Conservation (phyloP, 2,888 invertebrate genomes). For the Frankliniella fusca region DNA sequence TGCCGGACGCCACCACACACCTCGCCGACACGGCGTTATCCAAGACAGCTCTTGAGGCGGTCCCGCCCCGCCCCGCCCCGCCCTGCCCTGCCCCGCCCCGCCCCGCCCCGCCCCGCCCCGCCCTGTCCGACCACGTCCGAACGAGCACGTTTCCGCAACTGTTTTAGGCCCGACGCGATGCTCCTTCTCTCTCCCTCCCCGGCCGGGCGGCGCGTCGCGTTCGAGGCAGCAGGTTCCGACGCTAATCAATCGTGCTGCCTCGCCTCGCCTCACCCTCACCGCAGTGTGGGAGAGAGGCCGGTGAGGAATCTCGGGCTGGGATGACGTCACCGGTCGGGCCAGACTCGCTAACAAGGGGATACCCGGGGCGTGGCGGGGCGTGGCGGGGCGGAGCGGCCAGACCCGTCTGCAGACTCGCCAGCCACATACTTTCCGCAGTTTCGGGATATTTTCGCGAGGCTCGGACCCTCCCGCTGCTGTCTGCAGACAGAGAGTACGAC, state of each 20-base stretch:
- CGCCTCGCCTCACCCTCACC: too few species aligned
- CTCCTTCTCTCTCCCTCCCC: background rate
- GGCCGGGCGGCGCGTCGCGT: background rate
- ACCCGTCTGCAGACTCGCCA: background rate
- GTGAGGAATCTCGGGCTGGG: background rate
- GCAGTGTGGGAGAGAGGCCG: too few species aligned
- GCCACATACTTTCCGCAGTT: background rate
- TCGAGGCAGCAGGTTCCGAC: too few species aligned
- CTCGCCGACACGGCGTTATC: background rate
- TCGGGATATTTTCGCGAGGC: background rate
- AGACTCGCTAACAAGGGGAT: background rate
- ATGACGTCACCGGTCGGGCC: constrained; percentile 1
- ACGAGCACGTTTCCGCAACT: too few species aligned
- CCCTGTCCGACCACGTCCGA: background rate
- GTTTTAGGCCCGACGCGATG: too few species aligned
- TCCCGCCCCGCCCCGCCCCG: background rate
- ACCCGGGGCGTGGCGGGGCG: background rate
- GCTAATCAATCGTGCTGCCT: too few species aligned
- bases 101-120: too few species aligned
- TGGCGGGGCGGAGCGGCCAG: background rate
- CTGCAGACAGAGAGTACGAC: too few species aligned
- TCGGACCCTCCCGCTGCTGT: background rate
- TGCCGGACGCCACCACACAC: background rate
- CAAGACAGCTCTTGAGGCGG: background rate
- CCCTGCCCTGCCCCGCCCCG: background rate